A percentile compares a stretch with the other conserved stretches of the same genome.
Evolutionary conservation across 1,140 invertebrate genomes (phyloP).

Genomic region (Stratiolaelaps scimitus): DNA sequence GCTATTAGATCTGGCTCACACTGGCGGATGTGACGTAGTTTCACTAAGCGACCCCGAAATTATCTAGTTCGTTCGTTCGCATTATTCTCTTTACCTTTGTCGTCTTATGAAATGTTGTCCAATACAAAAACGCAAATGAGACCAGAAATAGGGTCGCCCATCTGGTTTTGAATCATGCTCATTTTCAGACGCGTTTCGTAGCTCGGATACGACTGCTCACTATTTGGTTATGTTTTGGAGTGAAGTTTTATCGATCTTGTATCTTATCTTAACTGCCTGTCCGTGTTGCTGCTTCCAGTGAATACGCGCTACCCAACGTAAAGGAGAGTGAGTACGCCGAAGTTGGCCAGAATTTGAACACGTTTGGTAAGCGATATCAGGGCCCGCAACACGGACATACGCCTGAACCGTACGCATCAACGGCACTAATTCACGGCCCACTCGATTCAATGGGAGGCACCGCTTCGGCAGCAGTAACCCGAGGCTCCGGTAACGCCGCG

Average conservation of each 20-base stretch:
- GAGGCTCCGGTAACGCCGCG: background rate
- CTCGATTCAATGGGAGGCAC: background rate
- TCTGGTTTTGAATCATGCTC: too few relatives aligned
- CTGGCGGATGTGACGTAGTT: too few relatives aligned
- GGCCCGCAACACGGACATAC: background rate
- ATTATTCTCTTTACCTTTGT: too few relatives aligned
- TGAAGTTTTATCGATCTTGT: background rate
- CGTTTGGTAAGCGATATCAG: slow-evolving; percentile 20
- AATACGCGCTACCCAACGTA: slow-evolving; percentile 13
- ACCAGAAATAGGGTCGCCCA: too few relatives aligned
- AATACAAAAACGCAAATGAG: too few relatives aligned
- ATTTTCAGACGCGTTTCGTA: too few relatives aligned
- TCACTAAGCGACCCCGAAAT: too few relatives aligned
- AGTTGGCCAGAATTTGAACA: slow-evolving; percentile 26
- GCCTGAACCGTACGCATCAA: slow-evolving; percentile 19
- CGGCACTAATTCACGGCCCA: slow-evolving; percentile 5
- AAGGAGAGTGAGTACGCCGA: slow-evolving; percentile 27
- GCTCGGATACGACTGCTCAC: background rate
- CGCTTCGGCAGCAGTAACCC: too few relatives aligned
- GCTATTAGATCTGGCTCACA: too few relatives aligned
- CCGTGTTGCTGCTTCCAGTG: background rate
- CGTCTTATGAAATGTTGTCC: too few relatives aligned
- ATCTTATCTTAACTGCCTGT: background rate
- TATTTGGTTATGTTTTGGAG: background rate
- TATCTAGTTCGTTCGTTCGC: too few relatives aligned